Evolutionary conservation across 2,888 invertebrate species (phyloP).

Genomic region (Tupiocoris notatus): DNA sequence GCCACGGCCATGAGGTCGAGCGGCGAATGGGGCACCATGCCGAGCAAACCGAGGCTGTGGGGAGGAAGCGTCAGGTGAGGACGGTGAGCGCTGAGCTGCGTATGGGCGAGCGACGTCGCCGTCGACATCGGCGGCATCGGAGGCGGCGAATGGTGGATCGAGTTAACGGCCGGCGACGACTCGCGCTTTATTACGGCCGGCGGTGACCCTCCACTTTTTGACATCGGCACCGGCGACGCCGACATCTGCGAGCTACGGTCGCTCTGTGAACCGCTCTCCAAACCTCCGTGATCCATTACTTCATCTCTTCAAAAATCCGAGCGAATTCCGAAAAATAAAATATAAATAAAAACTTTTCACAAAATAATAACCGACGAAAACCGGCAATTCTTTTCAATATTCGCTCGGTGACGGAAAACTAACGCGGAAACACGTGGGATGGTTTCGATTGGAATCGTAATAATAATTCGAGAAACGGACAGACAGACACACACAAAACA

Average conservation of each 20-base stretch:
- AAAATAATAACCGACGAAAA: not conserved
- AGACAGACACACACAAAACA: conserved; percentile 42
- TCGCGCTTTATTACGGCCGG: conserved; percentile 43
- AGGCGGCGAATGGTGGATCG: conserved; percentile 52
- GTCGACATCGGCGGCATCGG: conserved; percentile 54
- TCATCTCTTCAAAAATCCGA: conserved; percentile 22
- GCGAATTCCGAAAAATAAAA: not conserved
- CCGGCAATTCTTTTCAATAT: not conserved
- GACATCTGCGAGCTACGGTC: conserved; percentile 61
- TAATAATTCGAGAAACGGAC: not conserved
- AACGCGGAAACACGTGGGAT: not conserved
- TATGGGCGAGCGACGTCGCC: conserved; percentile 34
- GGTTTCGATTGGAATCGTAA: not conserved
- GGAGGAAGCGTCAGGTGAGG: conserved; percentile 62
- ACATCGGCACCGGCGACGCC: conserved; percentile 55
- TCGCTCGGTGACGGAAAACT: not conserved
- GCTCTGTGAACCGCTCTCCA: conserved; percentile 54
- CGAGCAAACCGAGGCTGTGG: conserved; percentile 76
- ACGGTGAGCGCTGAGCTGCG: not conserved
- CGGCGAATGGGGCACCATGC: conserved; percentile 73
- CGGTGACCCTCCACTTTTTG: conserved; percentile 34
- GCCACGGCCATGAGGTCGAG: conserved; percentile 81
- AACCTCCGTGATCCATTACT: conserved; percentile 34
- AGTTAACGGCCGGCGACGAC: conserved; percentile 40
- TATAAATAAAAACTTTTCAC: too few relatives aligned